phyloP scores from a whole-genome alignment of 2,113 vertebrate genomes.

The Microtus ochrogaster region DNA sequence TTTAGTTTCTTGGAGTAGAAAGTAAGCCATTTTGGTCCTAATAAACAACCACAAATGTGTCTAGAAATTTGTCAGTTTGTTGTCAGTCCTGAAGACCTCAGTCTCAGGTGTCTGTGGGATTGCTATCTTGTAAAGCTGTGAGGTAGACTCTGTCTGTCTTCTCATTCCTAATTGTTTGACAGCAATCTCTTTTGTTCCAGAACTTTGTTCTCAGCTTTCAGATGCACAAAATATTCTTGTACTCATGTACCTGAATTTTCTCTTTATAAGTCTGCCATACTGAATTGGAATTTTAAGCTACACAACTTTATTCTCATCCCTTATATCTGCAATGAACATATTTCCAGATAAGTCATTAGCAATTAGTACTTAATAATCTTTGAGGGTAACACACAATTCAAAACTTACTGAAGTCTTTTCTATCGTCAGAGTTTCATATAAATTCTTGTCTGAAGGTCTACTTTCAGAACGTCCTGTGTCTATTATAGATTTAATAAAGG shows the following conservation, averaged over 20 bases:
- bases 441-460: not conserved
- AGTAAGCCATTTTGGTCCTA: not conserved
- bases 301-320: not conserved
- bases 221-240: not conserved
- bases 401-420: not conserved
- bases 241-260: not conserved
- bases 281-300: not conserved
- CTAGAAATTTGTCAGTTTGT: not conserved
- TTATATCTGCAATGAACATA: not conserved
- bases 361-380: not conserved
- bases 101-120: not conserved
- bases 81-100: not conserved
- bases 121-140: not conserved
- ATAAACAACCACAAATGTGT: not conserved
- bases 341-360: not conserved
- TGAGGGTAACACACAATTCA: not conserved
- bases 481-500: conserved; percentile 23
- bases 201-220: not conserved
- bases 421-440: not conserved
- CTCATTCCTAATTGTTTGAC: not conserved
- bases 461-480: not conserved
- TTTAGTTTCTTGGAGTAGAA: not conserved
- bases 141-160: not conserved
- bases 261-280: not conserved
- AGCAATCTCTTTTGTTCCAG: not conserved